A percentile compares a stretch with the other conserved stretches of the same genome.
Conservation (phyloP, 1,140 invertebrate genomes). For the Zaprionus kolodkinae region DNA sequence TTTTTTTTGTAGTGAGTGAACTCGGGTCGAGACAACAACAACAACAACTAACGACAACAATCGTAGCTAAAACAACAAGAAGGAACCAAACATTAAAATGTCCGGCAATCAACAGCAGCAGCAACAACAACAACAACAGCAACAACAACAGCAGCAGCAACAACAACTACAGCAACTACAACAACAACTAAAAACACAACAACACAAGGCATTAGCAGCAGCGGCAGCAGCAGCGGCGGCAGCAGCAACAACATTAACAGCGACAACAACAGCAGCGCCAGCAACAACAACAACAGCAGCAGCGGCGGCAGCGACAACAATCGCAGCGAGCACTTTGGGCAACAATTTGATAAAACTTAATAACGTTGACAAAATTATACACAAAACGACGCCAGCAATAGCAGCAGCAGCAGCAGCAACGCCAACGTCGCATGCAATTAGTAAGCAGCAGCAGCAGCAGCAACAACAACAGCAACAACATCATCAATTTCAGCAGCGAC, state of each 20-base stretch:
- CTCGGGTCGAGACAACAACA: conserved; percentile 56
- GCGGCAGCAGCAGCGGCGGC: conserved; percentile 15
- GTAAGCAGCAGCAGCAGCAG: conserved; percentile 66
- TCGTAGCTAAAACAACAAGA: conserved; percentile 44
- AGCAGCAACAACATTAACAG: conserved; percentile 16
- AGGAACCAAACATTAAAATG: conserved; percentile 72
- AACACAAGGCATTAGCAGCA: conserved; percentile 25
- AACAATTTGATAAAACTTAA: conserved; percentile 78
- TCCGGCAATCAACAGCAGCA: conserved; percentile 77
- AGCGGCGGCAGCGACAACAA: conserved; percentile 37
- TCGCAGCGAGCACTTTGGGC: conserved; percentile 58
- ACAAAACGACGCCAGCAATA: conserved; percentile 57
- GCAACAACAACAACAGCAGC: conserved; percentile 38
- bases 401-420: conserved; percentile 39
- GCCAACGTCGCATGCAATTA: conserved; percentile 66
- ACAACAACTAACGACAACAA: conserved; percentile 25
- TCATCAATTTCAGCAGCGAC: conserved; percentile 63
- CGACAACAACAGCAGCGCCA: conserved; percentile 36
- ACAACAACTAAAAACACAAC: conserved; percentile 42
- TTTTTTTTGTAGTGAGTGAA: conserved; percentile 52
- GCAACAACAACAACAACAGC: conserved; percentile 67
- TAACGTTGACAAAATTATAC: conserved; percentile 75
- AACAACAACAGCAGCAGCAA: conserved; percentile 55
- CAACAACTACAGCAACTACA: conserved; percentile 67
- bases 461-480: conserved; percentile 61